Evolutionary conservation across 2,888 invertebrate species (phyloP), one percentile per base, ranked within the genome.

Genomic region (Drosophila borealis): DNA sequence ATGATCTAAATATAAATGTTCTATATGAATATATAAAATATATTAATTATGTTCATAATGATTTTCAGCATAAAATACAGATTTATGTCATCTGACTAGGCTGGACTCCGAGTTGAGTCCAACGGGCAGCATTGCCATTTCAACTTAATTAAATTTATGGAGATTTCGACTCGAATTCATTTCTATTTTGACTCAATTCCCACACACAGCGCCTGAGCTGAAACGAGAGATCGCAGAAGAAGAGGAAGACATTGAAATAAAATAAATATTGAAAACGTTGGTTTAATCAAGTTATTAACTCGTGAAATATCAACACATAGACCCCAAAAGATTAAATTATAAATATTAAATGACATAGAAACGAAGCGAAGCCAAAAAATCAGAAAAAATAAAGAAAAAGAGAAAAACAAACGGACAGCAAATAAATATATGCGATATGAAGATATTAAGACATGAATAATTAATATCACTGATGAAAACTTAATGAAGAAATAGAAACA

Each of bases 381-480:
- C 44, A 51, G 57, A 63, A 17, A 54, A 66, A 51, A 44, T 39
- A 45, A 42, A 19, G n/a, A 21, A 34, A 17, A 44, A 39, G 45
- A 36, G 11, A 54, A 46, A 62, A 69, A 73, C 56, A 69, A 76
- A 74, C 69, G 55, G 74, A 78, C 60, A 67, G 67, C 60, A 74
- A 79, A 74, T 70, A 71, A 78, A 77, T 70, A 81, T 82, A 85
- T 85, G 54, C 88, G 83, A 80, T 88, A 78, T 85, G 75, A 82
- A 77, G 83, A 83, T 86, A 89, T 86, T 89, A 70, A 81, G 88
- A 86, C 89, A 89, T 89, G 89, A 89, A 88, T 88, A 88, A 88
- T 89, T 89, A 88, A 88, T 89, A 73, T 80, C 80, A 77, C 88
- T 86, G 89, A 88, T 87, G 89, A 88, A 89, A 89, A 89, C 87